Conservation (phyloP, 2,888 invertebrate genomes). For the Oscheius sp. region DNA sequence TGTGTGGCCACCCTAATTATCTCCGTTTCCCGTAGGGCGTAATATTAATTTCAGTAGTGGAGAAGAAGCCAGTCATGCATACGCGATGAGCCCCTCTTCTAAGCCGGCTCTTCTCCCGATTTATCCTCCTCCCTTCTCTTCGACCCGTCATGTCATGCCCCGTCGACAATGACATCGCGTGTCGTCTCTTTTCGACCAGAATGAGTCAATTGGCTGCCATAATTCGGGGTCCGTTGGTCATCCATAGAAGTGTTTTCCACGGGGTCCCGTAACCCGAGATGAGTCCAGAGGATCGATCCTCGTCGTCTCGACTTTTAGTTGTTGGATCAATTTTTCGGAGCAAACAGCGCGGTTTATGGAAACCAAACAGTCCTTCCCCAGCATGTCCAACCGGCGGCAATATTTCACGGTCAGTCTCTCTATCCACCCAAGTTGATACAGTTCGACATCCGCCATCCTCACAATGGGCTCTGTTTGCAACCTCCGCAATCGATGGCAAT, state of each 20-base stretch:
- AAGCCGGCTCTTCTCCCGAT: constrained; percentile 24
- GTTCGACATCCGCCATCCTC: neutral
- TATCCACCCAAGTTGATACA: neutral
- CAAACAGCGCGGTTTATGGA: too few relatives aligned
- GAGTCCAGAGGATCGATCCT: constrained; percentile 17
- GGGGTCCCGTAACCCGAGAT: constrained; percentile 17
- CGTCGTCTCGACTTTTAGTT: too few relatives aligned
- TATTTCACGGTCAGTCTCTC: too few relatives aligned
- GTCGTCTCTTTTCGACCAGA: constrained; percentile 14
- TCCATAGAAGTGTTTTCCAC: constrained; percentile 2
- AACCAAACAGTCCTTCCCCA: too few relatives aligned
- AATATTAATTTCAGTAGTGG: constrained; percentile 32
- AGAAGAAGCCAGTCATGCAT: constrained; percentile 38
- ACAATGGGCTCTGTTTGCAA: constrained; percentile 26
- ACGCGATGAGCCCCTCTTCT: constrained; percentile 28
- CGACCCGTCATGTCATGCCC: neutral
- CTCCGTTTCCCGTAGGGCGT: constrained; percentile 2
- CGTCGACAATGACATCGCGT: constrained; percentile 15
- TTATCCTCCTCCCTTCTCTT: neutral
- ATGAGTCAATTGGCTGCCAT: constrained; percentile 18
- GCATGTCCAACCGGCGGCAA: too few relatives aligned
- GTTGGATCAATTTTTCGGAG: too few relatives aligned
- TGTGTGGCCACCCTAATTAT: neutral
- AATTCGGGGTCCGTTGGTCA: neutral
- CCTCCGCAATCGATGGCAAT: constrained; percentile 27